Base-by-base conservation (phyloP, 2,797 vertebrate species). In the Coregonus ussuriensis region DNA sequence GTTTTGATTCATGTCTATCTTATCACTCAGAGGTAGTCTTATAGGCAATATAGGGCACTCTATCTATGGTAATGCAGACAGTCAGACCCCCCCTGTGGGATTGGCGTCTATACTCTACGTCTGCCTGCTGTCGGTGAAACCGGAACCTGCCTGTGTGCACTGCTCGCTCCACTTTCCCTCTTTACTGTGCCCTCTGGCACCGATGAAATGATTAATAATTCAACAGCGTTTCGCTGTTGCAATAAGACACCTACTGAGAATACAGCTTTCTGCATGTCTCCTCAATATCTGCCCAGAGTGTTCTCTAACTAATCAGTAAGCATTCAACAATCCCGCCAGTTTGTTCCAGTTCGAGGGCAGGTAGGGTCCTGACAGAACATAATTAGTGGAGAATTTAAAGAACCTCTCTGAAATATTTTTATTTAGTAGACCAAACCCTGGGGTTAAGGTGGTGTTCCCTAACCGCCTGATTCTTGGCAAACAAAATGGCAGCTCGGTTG, bases 161-260 rank as follows among this genome's bases (percentile, higher is more conserved):
- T 67, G 72, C 29, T 66, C 16, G 5, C 69, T 51, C 41, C 3
- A 11, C 54, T 65, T 71, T 18, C 35, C 16, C 54, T 52, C 70
- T 47, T 47, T 37, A 75, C 72, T 62, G n/a, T 54, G 51, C 56
- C 77, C 66, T 37, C 5, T 1, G 53, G 81, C 74, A 67, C 84
- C 56, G 75, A 33, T 35, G 77, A 86, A 75, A 4, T 16, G 35
- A 82, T 88, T 68, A 85, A 86, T 81, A 62, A 79, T 77, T 81
- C 72, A 74, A 41, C 25, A 14, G 47, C 67, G 15, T 72, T 21
- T 16, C 11, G 3, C 16, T 59, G 54, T 5, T n/a, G 54, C 18
- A 18, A 59, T 15, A 6, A 21, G 16, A 9, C 56, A 7, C 4
- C 18, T 11, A 4, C 18, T 0, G 68, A 51, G 16, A 41, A 18